These are phyloP conservation scores for Ptychobarbus kaznakovi DNA, from an alignment of 2,797 vertebrate species.

Conservation along the genomic window DNA sequence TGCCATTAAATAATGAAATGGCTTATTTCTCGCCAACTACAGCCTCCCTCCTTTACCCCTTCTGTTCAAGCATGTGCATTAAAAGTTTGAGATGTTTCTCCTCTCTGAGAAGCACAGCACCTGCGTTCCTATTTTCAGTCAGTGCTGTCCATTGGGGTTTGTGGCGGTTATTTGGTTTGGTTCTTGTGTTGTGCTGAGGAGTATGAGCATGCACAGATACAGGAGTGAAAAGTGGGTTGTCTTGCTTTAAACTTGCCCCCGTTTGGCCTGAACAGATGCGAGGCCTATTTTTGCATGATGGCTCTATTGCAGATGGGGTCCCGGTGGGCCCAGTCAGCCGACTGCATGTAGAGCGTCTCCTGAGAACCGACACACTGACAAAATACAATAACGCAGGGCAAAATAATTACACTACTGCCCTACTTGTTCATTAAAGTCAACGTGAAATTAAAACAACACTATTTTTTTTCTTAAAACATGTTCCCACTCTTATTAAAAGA, in stretches of 20 bases:
- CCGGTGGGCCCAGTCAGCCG: conserved; percentile 64
- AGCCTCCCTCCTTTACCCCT: conserved; percentile 43
- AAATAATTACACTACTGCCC: neutral
- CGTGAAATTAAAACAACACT: neutral
- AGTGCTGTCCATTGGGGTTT: conserved; percentile 18
- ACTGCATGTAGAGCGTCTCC: conserved; percentile 15
- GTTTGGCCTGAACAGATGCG: conserved; percentile 73
- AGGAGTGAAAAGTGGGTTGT: conserved; percentile 45
- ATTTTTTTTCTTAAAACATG: neutral
- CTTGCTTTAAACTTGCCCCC: conserved; percentile 73
- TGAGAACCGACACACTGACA: neutral
- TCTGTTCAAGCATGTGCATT: conserved; percentile 23
- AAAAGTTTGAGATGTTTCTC: conserved; percentile 50
- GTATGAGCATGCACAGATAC: conserved; percentile 25
- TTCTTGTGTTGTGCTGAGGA: conserved; percentile 52
- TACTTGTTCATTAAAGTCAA: neutral
- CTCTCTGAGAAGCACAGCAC: conserved; percentile 42
- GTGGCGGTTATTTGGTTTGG: neutral
- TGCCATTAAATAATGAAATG: conserved; percentile 71
- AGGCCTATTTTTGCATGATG: conserved; percentile 73
- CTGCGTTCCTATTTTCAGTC: conserved; percentile 54
- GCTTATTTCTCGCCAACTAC: conserved; percentile 64
- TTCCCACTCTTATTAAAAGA: neutral
- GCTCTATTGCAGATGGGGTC: conserved; percentile 69
- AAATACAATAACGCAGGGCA: neutral